phyloP scores from a whole-genome alignment of 2,797 vertebrate species.

The Notamacropus eugenii region DNA sequence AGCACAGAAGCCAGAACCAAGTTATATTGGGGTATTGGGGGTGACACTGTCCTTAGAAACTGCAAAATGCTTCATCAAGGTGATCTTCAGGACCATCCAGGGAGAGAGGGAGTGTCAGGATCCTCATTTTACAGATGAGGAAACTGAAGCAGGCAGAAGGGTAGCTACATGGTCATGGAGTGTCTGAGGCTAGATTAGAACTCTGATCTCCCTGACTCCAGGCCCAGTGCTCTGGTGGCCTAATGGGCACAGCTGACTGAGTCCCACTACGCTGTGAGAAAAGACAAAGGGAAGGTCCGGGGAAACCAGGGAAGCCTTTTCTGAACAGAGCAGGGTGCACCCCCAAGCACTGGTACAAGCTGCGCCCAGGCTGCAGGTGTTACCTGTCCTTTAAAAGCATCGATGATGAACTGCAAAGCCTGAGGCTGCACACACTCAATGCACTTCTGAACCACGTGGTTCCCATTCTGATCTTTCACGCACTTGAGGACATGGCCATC shows the following conservation, averaged over 20 bases:
- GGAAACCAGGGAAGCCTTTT: neutral
- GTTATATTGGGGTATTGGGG: neutral
- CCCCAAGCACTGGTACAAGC: too few species aligned
- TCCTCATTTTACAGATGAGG: neutral
- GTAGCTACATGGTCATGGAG: too few species aligned
- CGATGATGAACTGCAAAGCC: conserved; percentile 92
- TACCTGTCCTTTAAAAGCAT: conserved; percentile 93
- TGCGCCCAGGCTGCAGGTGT: too few species aligned
- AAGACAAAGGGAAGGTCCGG: too few species aligned
- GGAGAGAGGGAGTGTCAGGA: neutral
- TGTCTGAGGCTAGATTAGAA: neutral
- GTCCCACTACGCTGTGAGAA: too few species aligned
- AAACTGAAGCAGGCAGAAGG: neutral
- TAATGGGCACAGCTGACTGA: neutral
- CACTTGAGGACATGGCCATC: conserved; percentile 93
- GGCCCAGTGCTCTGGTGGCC: too few species aligned
- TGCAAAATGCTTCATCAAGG: too few species aligned
- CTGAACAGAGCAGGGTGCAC: too few species aligned
- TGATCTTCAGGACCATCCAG: too few species aligned
- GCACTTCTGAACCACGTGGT: conserved; percentile 93
- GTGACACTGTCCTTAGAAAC: too few species aligned
- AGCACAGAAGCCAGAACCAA: neutral
- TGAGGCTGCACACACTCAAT: conserved; percentile 93
- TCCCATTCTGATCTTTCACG: conserved; percentile 94
- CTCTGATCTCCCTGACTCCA: neutral